phyloP scores from a whole-genome alignment of 2,888 invertebrate genomes.

The Notodonta ziczac region DNA sequence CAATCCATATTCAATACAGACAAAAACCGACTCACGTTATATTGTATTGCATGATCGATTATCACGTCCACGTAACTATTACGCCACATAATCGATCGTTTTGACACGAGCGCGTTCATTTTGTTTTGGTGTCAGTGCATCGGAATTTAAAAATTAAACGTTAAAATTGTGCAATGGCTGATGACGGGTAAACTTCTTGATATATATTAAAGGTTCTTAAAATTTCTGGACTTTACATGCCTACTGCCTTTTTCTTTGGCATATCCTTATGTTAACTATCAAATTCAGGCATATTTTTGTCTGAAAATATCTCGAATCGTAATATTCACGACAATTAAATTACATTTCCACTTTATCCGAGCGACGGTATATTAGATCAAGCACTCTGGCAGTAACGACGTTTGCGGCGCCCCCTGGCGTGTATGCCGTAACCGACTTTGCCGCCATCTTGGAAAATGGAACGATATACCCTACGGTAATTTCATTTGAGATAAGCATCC shows the following conservation, averaged over 20 bases:
- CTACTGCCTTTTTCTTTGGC: too few relatives aligned
- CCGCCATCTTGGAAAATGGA: slow-evolving; percentile 5
- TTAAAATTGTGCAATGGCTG: neutral
- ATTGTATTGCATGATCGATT: slow-evolving; percentile 38
- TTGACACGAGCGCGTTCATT: slow-evolving; percentile 31
- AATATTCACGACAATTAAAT: neutral
- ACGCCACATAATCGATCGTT: slow-evolving; percentile 35
- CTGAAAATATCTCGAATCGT: neutral
- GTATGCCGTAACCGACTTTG: neutral
- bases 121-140: neutral
- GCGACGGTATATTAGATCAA: slow-evolving; percentile 4
- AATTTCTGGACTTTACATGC: too few relatives aligned
- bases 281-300: neutral
- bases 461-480: neutral
- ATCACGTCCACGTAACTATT: slow-evolving; percentile 37
- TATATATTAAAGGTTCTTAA: too few relatives aligned
- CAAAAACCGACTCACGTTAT: slow-evolving; percentile 3
- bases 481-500: neutral
- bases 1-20: neutral
- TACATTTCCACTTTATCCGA: slow-evolving; percentile 4
- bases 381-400: slow-evolving; percentile 3
- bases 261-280: too few relatives aligned
- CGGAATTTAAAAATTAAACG: neutral
- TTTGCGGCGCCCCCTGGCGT: slow-evolving; percentile 1
- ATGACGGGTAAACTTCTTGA: neutral